These are phyloP conservation scores for Dendrophyllia cribrosa DNA, from an alignment of 64 coral and sea anemone genomes.

Conservation along the genomic window DNA sequence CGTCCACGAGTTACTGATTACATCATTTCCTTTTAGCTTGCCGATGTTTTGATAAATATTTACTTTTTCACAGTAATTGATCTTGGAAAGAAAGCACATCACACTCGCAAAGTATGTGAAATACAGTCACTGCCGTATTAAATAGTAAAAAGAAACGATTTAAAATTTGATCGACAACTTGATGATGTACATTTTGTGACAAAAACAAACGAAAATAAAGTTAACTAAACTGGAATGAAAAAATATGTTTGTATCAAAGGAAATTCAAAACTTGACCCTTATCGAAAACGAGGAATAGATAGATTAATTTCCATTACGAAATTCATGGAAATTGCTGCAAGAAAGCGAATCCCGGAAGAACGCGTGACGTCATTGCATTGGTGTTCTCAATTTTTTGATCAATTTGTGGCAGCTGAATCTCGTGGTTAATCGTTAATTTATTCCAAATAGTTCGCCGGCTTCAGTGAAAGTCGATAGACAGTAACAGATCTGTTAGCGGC, in stretches of 20 bases:
- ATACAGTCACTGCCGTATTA: too few species aligned
- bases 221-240: too few species aligned
- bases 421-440: constrained; percentile 94
- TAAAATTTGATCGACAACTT: too few species aligned
- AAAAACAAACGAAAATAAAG: too few species aligned
- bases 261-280: background rate
- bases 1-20: background rate
- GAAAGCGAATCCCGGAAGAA: constrained; percentile 18
- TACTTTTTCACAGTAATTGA: background rate
- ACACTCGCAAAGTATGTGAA: background rate
- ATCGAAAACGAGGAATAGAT: background rate
- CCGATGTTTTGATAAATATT: constrained; percentile 17
- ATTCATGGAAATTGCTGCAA: background rate
- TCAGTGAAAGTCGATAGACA: constrained; percentile 34
- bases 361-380: constrained; percentile 29
- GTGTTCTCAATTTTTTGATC: background rate
- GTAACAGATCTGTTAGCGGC: constrained; percentile 19
- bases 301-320: background rate
- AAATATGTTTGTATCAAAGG: too few species aligned
- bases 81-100: background rate
- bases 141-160: too few species aligned
- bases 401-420: constrained; percentile 41
- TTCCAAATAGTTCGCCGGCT: constrained; percentile 78
- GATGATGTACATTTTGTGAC: too few species aligned
- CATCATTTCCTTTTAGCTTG: background rate